Evolutionary conservation across 2,888 invertebrate genomes (phyloP).

Genomic region (Trichopria drosophilae): DNA sequence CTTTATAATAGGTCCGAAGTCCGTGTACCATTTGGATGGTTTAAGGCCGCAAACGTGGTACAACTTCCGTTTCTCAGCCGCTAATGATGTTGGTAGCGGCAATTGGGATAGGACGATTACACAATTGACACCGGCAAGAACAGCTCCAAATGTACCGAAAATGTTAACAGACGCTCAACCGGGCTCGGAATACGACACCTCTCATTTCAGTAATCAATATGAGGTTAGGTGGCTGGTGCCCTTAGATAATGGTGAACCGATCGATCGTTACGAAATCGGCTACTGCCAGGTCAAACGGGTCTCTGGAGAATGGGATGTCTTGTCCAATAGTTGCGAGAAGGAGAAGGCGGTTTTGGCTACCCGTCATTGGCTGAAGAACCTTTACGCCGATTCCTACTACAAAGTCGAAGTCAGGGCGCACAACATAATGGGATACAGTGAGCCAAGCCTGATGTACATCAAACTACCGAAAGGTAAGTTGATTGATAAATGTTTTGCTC

Average conservation of each 20-base stretch:
- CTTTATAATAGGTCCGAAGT: constrained; percentile 60
- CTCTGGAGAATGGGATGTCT: constrained; percentile 66
- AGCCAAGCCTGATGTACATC: constrained; percentile 75
- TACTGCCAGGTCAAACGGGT: constrained; percentile 76
- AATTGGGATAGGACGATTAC: constrained; percentile 69
- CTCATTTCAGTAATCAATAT: constrained; percentile 75
- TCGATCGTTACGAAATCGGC: constrained; percentile 78
- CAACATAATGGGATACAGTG: constrained; percentile 82
- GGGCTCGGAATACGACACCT: constrained; percentile 56
- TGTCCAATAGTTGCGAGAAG: constrained; percentile 63
- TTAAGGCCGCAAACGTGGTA: constrained; percentile 77
- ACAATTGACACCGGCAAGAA: constrained; percentile 75
- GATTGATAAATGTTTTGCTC: no score
- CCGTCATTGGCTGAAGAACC: constrained; percentile 68
- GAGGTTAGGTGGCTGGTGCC: constrained; percentile 84
- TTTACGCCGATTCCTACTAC: constrained; percentile 81
- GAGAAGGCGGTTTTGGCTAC: constrained; percentile 68
- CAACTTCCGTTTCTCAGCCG: constrained; percentile 81
- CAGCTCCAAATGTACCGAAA: constrained; percentile 74
- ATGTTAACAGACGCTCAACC: constrained; percentile 61
- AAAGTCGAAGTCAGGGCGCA: constrained; percentile 81
- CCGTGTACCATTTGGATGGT: constrained; percentile 77
- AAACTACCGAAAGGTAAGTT: constrained; percentile 88
- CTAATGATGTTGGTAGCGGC: constrained; percentile 81
- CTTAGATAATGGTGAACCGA: constrained; percentile 86